These are phyloP conservation scores for Poeciliopsis infans DNA, from an alignment of 2,797 vertebrate species.

Conservation along the genomic window DNA sequence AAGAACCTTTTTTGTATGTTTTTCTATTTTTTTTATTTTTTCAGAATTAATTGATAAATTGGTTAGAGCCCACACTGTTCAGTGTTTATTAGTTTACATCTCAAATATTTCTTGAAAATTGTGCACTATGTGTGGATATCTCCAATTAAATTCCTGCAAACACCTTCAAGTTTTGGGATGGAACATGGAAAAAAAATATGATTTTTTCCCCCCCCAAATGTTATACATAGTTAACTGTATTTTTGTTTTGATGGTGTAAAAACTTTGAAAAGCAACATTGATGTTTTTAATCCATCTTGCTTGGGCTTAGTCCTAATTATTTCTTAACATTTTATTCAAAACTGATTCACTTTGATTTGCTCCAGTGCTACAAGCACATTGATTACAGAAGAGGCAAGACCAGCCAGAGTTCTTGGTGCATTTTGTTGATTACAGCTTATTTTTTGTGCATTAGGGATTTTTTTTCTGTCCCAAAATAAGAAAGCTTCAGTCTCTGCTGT, in stretches of 20 bases:
- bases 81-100: not conserved
- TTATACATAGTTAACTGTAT: not conserved
- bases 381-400: constrained; percentile 41
- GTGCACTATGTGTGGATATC: not conserved
- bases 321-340: constrained; percentile 23
- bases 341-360: constrained; percentile 25
- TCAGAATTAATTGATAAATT: not conserved
- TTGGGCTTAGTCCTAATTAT: constrained; percentile 24
- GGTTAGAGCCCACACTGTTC: not conserved
- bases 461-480: not conserved
- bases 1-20: not conserved
- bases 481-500: not conserved
- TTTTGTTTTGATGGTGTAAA: constrained; percentile 6
- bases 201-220: not conserved
- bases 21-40: no score
- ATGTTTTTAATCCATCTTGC: constrained; percentile 17
- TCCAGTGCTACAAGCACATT: constrained; percentile 25
- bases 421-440: not conserved
- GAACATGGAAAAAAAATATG: not conserved
- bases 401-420: constrained; percentile 3
- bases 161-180: not conserved
- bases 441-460: constrained; percentile 1
- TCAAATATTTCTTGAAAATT: not conserved
- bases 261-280: constrained; percentile 5
- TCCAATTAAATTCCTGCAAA: not conserved